Percentiles rank a stretch among this genome's conserved stretches.
phyloP scores from a whole-genome alignment of 2,888 invertebrate species.

The Cerastis rubricosa region DNA sequence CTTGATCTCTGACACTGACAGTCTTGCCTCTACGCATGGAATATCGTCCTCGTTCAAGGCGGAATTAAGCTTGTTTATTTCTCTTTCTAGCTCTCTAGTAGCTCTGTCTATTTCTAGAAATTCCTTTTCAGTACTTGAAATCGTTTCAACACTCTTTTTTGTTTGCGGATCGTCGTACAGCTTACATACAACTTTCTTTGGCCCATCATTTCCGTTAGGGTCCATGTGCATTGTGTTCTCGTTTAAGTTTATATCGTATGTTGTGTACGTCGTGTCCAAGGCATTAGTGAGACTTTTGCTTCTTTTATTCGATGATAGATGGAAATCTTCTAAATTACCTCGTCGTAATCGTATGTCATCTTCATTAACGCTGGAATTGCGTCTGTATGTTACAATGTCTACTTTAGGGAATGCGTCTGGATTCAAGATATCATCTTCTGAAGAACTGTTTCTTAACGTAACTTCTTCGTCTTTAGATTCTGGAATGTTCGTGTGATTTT shows the following conservation, averaged over 20 bases:
- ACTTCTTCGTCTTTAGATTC: slow-evolving; percentile 60
- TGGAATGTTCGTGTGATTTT: slow-evolving; percentile 54
- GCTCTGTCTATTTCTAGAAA: slow-evolving; percentile 88
- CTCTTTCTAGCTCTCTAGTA: slow-evolving; percentile 85
- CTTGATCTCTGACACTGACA: slow-evolving; percentile 88
- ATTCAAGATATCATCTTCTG: slow-evolving; percentile 79
- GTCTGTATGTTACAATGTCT: slow-evolving; percentile 84
- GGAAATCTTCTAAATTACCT: slow-evolving; percentile 87
- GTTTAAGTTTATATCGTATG: slow-evolving; percentile 86
- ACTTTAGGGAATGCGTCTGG: slow-evolving; percentile 83
- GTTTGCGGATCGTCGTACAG: slow-evolving; percentile 79
- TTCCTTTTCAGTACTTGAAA: slow-evolving; percentile 87
- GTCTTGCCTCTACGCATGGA: slow-evolving; percentile 74
- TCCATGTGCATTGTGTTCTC: slow-evolving; percentile 76
- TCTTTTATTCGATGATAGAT: slow-evolving; percentile 82
- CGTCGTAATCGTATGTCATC: slow-evolving; percentile 85
- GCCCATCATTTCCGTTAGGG: slow-evolving; percentile 83
- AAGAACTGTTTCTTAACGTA: slow-evolving; percentile 70
- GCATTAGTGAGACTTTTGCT: slow-evolving; percentile 86
- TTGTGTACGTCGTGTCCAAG: slow-evolving; percentile 77
- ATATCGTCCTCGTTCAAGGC: slow-evolving; percentile 86
- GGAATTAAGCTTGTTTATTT: slow-evolving; percentile 87
- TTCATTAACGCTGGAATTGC: slow-evolving; percentile 88
- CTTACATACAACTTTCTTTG: slow-evolving; percentile 86
- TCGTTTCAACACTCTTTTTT: slow-evolving; percentile 85